These are phyloP conservation scores for Pangasianodon hypophthalmus DNA, from an alignment of 2,113 vertebrate species.

Conservation along the genomic window DNA sequence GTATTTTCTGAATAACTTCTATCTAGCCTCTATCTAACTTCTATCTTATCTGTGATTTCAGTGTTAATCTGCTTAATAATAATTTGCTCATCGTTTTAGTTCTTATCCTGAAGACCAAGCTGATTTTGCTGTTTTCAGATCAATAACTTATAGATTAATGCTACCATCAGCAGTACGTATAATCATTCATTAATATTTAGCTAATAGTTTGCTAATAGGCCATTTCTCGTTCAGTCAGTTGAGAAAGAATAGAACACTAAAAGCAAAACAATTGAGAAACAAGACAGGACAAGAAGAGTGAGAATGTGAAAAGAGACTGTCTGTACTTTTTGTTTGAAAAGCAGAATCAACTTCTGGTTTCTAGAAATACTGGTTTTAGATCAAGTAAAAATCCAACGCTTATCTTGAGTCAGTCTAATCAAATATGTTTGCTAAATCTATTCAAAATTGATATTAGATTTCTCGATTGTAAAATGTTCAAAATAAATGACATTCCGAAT, in stretches of 20 bases:
- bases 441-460: neutral
- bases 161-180: too few relatives aligned
- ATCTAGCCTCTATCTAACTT: too few relatives aligned
- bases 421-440: neutral
- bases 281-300: neutral
- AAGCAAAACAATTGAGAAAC: neutral
- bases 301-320: neutral
- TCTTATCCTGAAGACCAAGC: neutral
- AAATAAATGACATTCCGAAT: neutral
- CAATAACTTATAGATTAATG: neutral
- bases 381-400: neutral
- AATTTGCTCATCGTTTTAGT: neutral
- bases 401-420: neutral
- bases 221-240: neutral
- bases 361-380: slow-evolving; percentile 2
- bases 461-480: neutral
- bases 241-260: neutral
- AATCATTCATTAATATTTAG: neutral
- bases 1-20: too few relatives aligned
- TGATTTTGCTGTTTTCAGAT: neutral
- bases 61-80: too few relatives aligned
- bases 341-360: neutral
- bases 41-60: too few relatives aligned
- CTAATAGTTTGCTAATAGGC: neutral
- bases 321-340: neutral